These are phyloP conservation scores for Parasteatoda tepidariorum DNA, from an alignment of 1,140 invertebrate species.

Conservation along the genomic window DNA sequence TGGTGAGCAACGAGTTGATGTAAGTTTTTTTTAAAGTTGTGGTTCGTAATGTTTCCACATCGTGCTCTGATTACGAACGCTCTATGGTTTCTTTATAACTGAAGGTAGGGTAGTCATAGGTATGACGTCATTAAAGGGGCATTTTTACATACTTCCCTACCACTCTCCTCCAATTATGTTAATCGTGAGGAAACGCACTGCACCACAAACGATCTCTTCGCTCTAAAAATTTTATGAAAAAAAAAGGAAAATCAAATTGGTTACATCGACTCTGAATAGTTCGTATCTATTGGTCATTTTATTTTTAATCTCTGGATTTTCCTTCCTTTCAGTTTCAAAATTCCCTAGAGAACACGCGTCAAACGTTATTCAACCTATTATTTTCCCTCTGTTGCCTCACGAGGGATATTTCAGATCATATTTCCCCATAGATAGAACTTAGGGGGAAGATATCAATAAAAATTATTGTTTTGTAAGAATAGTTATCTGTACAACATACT, in stretches of 20 bases:
- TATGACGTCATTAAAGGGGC: neutral
- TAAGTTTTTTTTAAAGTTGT: neutral
- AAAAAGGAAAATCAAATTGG: neutral
- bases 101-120: neutral
- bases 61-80: neutral
- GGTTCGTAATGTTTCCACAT: neutral
- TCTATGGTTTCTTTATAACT: neutral
- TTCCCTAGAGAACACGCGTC: no score
- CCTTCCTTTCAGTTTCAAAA: no score
- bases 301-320: no score
- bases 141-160: neutral
- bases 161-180: neutral
- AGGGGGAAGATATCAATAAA: no score
- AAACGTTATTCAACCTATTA: no score
- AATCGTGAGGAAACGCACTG: neutral
- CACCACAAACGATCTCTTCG: neutral
- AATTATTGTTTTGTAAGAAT: no score
- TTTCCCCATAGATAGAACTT: no score
- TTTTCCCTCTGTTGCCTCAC: no score
- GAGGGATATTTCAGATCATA: no score
- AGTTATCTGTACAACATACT: no score
- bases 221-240: neutral
- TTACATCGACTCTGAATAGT: neutral
- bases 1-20: neutral
- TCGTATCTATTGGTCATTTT: neutral